Evolutionary conservation across 2,113 vertebrate species (phyloP).

Genomic region (Dasyprocta punctata): DNA sequence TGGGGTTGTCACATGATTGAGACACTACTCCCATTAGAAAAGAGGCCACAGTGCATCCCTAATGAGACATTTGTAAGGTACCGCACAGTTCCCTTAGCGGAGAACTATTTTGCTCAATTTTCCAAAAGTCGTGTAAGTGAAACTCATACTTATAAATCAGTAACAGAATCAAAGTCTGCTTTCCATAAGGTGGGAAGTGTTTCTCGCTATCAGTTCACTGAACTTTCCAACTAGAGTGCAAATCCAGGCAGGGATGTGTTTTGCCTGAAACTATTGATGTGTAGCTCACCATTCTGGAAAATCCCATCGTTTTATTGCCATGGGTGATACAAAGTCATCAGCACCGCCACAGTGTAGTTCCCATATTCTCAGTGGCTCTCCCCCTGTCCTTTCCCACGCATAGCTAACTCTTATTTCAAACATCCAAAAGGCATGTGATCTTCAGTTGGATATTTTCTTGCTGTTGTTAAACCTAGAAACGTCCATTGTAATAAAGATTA

Average conservation of each 20-base stretch:
- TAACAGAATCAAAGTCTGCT: not conserved
- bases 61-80: not conserved
- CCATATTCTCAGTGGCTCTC: not conserved
- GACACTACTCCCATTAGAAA: not conserved
- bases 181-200: not conserved
- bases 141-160: not conserved
- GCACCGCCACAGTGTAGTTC: no score
- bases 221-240: not conserved
- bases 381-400: not conserved
- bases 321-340: rapidly evolving
- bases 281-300: not conserved
- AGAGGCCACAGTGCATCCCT: not conserved
- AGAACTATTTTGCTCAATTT: not conserved
- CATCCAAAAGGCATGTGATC: not conserved
- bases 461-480: not conserved
- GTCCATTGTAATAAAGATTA: not conserved
- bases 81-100: no score
- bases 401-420: not conserved
- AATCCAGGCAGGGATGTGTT: not conserved
- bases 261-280: not conserved
- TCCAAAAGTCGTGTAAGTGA: not conserved
- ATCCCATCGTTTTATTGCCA: not conserved
- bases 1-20: not conserved
- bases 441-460: not conserved
- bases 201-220: not conserved